Percentiles rank a stretch among this genome's conserved stretches.
Conservation (phyloP, 2,797 vertebrate species). For the Sylvia borin region DNA sequence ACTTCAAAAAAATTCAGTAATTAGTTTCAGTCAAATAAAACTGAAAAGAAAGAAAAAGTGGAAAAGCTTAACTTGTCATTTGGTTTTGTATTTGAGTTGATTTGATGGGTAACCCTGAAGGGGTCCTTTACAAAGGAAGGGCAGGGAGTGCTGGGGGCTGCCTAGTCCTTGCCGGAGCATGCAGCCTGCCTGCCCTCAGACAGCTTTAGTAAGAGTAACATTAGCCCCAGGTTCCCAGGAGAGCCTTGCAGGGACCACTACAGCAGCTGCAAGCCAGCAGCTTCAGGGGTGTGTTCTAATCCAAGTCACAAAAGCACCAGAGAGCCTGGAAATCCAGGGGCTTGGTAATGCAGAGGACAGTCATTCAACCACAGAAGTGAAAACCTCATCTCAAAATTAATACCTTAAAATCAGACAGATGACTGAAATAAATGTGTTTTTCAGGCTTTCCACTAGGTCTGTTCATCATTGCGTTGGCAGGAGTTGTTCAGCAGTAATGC, state of each 20-base stretch:
- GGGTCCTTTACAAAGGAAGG: not conserved
- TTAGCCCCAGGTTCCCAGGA: not conserved
- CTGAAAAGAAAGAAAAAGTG: not conserved
- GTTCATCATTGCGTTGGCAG: rapidly evolving
- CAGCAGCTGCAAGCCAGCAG: not conserved
- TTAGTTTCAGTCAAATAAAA: not conserved
- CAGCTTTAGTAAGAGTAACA: not conserved
- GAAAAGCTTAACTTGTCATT: not conserved
- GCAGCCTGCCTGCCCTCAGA: not conserved
- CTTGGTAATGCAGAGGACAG: not conserved
- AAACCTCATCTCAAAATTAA: not conserved
- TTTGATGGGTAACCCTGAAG: not conserved
- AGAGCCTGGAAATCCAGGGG: not conserved
- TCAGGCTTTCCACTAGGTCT: not conserved
- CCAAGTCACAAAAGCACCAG: not conserved
- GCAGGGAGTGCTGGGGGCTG: not conserved
- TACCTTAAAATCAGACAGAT: not conserved
- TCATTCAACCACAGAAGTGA: not conserved
- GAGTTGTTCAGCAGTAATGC: not conserved
- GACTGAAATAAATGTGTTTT: not conserved
- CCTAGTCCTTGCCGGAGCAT: not conserved
- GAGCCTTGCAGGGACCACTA: not conserved
- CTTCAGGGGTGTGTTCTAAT: not conserved
- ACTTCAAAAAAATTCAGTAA: not conserved
- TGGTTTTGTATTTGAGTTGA: not conserved